These are phyloP conservation scores for Microctenopoma stevenorrisi DNA, from an alignment of 2,797 vertebrate species.

Conservation along the genomic window DNA sequence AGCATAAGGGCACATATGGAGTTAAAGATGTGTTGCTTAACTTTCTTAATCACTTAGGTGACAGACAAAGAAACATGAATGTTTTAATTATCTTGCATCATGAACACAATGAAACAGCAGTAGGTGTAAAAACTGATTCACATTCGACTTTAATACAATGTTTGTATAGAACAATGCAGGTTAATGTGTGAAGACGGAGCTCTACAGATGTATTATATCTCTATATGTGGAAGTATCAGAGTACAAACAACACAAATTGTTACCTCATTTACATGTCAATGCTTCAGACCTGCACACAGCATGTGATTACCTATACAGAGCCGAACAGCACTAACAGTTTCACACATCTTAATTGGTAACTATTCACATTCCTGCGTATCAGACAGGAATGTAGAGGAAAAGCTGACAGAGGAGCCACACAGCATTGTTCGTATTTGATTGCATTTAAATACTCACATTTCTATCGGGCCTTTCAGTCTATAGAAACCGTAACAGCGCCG, in stretches of 20 bases:
- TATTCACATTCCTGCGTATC: slow-evolving; percentile 29
- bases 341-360: slow-evolving; percentile 46
- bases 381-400: slow-evolving; percentile 30
- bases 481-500: slow-evolving; percentile 25
- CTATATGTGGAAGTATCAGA: slow-evolving; percentile 22
- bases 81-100: slow-evolving; percentile 9
- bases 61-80: slow-evolving; percentile 4
- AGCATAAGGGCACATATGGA: slow-evolving; percentile 16
- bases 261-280: slow-evolving; percentile 57
- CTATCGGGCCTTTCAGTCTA: slow-evolving; percentile 39
- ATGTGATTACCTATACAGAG: not conserved
- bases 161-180: not conserved
- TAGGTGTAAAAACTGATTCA: slow-evolving; percentile 4
- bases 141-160: not conserved
- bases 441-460: slow-evolving; percentile 43
- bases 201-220: slow-evolving; percentile 1
- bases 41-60: not conserved
- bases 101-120: not conserved
- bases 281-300: slow-evolving; percentile 18
- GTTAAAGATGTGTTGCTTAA: slow-evolving; percentile 42
- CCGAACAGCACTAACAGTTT: slow-evolving; percentile 21
- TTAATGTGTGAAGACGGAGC: not conserved
- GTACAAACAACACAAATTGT: slow-evolving; percentile 39
- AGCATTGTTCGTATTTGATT: slow-evolving; percentile 45
- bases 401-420: slow-evolving; percentile 31